These are phyloP conservation scores for Spodoptera exigua DNA, from an alignment of 2,888 invertebrate genomes.

Conservation along the genomic window DNA sequence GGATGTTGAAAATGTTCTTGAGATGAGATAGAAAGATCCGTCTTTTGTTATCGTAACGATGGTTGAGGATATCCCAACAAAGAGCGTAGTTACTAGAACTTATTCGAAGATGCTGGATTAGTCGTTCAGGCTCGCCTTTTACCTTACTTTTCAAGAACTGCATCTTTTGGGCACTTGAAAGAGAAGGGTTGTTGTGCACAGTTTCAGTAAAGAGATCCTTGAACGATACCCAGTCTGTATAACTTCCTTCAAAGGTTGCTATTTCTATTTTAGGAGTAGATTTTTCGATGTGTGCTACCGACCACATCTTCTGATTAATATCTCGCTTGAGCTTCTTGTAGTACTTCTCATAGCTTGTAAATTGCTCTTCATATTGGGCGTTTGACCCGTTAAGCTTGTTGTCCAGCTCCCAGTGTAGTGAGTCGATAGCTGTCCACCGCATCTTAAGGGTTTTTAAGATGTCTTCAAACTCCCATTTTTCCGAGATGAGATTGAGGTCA, in stretches of 20 bases:
- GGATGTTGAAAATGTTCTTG: too few species aligned
- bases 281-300: slow-evolving; percentile 2
- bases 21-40: too few species aligned
- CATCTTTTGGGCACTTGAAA: too few species aligned
- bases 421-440: slow-evolving; percentile 9
- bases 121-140: too few species aligned
- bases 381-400: background rate
- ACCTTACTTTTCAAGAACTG: too few species aligned
- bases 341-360: slow-evolving; percentile 1
- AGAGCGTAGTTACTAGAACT: too few species aligned
- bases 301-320: slow-evolving; percentile 4
- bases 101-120: too few species aligned
- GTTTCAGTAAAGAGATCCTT: background rate
- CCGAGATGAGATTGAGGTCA: slow-evolving; percentile 3
- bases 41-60: too few species aligned
- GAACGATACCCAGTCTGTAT: background rate
- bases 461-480: too few species aligned
- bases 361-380: slow-evolving; percentile 1
- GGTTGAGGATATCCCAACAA: too few species aligned
- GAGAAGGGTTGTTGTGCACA: background rate
- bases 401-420: too few species aligned
- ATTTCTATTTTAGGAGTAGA: background rate
- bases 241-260: background rate
- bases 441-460: slow-evolving; percentile 5
- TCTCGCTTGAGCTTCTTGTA: background rate